Base-by-base conservation (phyloP, 2,113 vertebrate genomes). In the Tauraco erythrolophus region DNA sequence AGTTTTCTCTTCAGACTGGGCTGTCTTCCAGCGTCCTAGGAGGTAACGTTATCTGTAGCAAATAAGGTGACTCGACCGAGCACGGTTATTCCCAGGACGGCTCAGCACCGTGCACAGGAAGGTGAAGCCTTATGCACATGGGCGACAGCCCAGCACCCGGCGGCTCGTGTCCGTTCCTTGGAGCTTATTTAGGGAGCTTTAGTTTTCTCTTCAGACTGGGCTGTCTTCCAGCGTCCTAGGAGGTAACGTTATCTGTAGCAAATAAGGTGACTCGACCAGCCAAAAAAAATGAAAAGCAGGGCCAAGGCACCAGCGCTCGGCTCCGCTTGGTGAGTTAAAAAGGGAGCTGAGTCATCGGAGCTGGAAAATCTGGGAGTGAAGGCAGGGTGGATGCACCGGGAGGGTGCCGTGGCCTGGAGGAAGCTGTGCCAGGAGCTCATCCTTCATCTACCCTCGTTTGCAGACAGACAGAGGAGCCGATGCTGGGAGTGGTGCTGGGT, bases 291-390 rank as follows among this genome's bases (percentile, higher is more conserved):
- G 25, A 19, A 19, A 57, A 89, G 76, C 1, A 0, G 60, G 69
- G 91, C 84, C 87, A 68, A 88, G 84, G 31, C 84, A 28, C 75
- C 41, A 76, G 90, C 7, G 0, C 54, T 41, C 11, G 0, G 69
- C 86, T 92, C 89, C 72, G 7, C 72, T 68, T 21, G 53, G 61
- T 45, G 86, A 82, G 84, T 61, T 89, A 68, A 81, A 91, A 79
- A 71, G 27, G 86, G 61, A 89, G 77, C 86, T 95, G 97, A 94
- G 92, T 81, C 97, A 92, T 64, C 7, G 3, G 64, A 61, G 79
- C 64, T 81, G 91, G 69, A 89, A 94, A 91, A 74, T 27, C 45
- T 9, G 4, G n/a, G 90, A 84, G 69, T 23, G 31, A 60, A 68
- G n/a, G 87, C 61, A 53, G 81, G 11, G 19, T 35, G 51, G 77